phyloP scores from a whole-genome alignment of 2,797 vertebrate genomes.

The Parambassis ranga region DNA sequence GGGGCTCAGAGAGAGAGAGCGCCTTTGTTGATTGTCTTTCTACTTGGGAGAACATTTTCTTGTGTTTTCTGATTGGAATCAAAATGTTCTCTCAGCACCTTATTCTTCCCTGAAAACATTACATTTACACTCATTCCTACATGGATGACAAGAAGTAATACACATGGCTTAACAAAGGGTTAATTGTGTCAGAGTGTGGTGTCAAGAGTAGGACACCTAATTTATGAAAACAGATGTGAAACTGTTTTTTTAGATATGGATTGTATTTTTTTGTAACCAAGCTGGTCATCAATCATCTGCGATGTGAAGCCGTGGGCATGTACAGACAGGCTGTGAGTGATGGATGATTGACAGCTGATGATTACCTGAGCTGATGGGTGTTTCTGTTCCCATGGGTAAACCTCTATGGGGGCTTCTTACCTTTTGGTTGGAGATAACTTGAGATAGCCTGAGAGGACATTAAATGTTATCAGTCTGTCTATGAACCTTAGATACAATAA shows the following conservation, averaged over 20 bases:
- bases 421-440: slow-evolving; percentile 33
- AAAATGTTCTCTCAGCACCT: not conserved
- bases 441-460: slow-evolving; percentile 21
- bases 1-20: not conserved
- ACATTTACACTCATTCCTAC: not conserved
- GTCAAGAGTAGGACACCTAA: no score
- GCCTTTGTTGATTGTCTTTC: slow-evolving; percentile 6
- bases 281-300: slow-evolving; percentile 65
- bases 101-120: not conserved
- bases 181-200: not conserved
- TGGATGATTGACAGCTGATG: slow-evolving; percentile 68
- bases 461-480: slow-evolving; percentile 8
- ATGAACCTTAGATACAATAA: not conserved
- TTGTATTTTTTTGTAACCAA: slow-evolving; percentile 18
- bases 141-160: not conserved
- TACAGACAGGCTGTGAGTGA: slow-evolving; percentile 52
- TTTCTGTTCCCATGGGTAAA: slow-evolving; percentile 38
- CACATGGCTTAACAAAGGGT: not conserved
- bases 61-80: slow-evolving; percentile 4
- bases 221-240: not conserved
- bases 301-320: slow-evolving; percentile 23
- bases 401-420: slow-evolving; percentile 44
- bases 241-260: slow-evolving; percentile 1
- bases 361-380: slow-evolving; percentile 59
- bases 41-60: slow-evolving; percentile 2